Evolutionary conservation across 2,888 invertebrate species (phyloP).

Genomic region (Atethmia centrago): DNA sequence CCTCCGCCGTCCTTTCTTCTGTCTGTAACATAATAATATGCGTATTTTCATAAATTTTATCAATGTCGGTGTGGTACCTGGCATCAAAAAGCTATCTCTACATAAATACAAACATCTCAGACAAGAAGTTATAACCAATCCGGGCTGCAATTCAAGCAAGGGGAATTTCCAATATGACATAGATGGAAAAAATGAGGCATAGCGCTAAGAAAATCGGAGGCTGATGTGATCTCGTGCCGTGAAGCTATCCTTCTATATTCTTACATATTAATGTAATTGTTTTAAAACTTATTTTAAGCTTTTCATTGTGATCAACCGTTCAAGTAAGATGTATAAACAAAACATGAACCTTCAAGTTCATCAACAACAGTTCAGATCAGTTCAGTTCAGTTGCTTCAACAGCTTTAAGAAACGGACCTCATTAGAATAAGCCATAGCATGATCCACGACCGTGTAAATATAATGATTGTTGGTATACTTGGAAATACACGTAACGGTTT

Average conservation of each 20-base stretch:
- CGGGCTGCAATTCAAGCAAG: neutral
- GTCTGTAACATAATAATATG: conserved; percentile 88
- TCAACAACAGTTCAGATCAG: too few species aligned
- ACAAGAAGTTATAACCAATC: neutral
- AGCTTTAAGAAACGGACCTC: conserved; percentile 36
- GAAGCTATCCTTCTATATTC: neutral
- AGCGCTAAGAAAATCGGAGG: neutral
- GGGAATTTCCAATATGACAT: neutral
- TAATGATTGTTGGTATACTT: conserved; percentile 30
- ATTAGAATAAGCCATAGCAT: conserved; percentile 46
- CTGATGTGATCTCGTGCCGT: neutral
- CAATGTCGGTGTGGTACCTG: neutral
- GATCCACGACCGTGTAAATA: conserved; percentile 44
- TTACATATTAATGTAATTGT: neutral
- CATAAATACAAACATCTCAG: neutral
- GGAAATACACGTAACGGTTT: neutral
- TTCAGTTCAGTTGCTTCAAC: too few species aligned
- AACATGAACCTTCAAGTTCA: too few species aligned
- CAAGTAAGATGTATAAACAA: conserved; percentile 16
- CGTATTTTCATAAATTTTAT: neutral
- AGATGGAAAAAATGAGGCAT: neutral
- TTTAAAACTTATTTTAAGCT: neutral
- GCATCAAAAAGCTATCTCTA: too few species aligned
- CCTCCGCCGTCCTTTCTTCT: conserved; percentile 92
- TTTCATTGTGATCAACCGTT: neutral